Base-by-base conservation (phyloP, 2,888 invertebrate genomes). In the Dendrolimus houi region DNA sequence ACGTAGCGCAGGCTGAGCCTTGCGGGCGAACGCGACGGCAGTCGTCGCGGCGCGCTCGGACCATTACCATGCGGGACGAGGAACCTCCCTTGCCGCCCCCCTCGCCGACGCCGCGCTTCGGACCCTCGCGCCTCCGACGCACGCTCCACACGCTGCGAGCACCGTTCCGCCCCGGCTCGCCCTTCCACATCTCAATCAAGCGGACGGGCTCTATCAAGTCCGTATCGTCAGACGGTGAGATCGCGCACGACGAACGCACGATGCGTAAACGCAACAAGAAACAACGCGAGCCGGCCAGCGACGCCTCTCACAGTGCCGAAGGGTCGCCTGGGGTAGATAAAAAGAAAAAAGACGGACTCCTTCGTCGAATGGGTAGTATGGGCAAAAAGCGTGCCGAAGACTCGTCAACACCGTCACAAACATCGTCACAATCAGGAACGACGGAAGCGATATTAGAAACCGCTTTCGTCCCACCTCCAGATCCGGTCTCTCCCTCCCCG, bases 191-290 rank as follows among this genome's bases (percentile, higher is more conserved):
- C 67, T 76, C 88, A 77, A 75, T 83, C 79, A 85, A 83, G 77
- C 88, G 87, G 70, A 74, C 83, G 73, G 81, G 83, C 69, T 87
- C 87, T 70, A 75, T 73, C 63, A 87, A 85, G 69, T 85, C 87
- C 68, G 83, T 82, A 72, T 87, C 79, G 72, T 90, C 90, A 81
- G 91, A 91, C 82, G 81, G 86, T 65, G 91, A 89, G 71, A 80
- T 81, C 82, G 73, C 79, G 73, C 87, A 87, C 75, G 83, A 81
- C 81, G 86, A 82, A 75, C 87, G 85, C 85, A 88, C 85, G 80
- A 87, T 88, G 87, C 88, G 88, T 71, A 90, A 89, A 79, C 88
- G 88, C 70, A 88, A 83, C 66, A 91, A 89, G 74, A 91, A 90
- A 71, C 73, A 72, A 66, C 88, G 87, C 64, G 83, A 85, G 60